Conservation (phyloP, 2,113 vertebrate species). For the Lasiurus borealis region DNA sequence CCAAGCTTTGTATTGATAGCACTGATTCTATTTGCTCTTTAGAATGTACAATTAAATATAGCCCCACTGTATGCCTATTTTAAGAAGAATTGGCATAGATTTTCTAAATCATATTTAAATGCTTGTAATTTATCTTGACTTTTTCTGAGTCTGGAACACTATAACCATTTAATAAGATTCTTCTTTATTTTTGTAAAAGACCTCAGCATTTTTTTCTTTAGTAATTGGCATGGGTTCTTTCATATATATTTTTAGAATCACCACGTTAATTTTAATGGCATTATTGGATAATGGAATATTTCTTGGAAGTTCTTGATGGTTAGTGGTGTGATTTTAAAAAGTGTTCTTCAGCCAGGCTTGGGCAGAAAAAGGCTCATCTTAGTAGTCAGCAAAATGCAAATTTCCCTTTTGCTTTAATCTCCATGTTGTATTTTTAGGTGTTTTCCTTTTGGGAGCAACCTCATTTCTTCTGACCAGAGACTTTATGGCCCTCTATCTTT, state of each 20-base stretch:
- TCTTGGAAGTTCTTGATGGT: slow-evolving; percentile 41
- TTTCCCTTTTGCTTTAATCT: slow-evolving; percentile 26
- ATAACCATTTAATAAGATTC: not conserved
- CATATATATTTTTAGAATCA: slow-evolving; percentile 29
- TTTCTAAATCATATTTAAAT: slow-evolving; percentile 54
- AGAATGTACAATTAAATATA: not conserved
- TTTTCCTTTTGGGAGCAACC: slow-evolving; percentile 19
- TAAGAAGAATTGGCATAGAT: slow-evolving; percentile 32
- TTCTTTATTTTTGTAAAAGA: not conserved
- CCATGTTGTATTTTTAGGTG: slow-evolving; percentile 57
- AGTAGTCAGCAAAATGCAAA: slow-evolving; percentile 66
- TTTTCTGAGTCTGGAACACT: slow-evolving; percentile 45
- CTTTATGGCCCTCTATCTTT: slow-evolving; percentile 48
- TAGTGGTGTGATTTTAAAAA: slow-evolving; percentile 38
- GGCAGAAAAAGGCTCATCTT: slow-evolving; percentile 44
- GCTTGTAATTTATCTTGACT: slow-evolving; percentile 51
- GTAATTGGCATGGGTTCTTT: not conserved
- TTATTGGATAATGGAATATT: slow-evolving; percentile 24
- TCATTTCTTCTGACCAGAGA: slow-evolving; percentile 45
- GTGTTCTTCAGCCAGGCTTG: not conserved
- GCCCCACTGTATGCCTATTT: not conserved
- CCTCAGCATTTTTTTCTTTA: not conserved
- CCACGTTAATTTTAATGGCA: slow-evolving; percentile 59
- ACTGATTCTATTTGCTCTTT: not conserved
- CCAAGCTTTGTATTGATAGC: not conserved